Base-by-base conservation (phyloP, 1,140 invertebrate species). In the Halictus rubicundus region DNA sequence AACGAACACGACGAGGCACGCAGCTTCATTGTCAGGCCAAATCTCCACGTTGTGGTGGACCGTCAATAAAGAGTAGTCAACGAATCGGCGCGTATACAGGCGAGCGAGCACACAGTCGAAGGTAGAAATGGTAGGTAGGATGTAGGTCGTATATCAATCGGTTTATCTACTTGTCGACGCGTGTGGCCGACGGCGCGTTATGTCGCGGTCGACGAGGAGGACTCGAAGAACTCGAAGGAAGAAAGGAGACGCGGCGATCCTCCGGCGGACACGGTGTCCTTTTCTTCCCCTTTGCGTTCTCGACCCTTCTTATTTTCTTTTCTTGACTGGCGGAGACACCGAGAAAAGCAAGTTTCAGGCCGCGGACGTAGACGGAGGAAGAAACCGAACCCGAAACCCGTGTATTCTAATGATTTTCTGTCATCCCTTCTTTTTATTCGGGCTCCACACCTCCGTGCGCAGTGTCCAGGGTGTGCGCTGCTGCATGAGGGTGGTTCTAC, bases 111-210 rank as follows among this genome's bases (percentile, higher is more conserved):
- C 37, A 57, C 81, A 61, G n/a, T 37, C 72, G 75, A 70, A 78
- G 78, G 75, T 80, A 82, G 81, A 65, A 39, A 69, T 69, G 81
- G 78, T 85, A 89, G 82, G 83, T 88, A 88, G 87, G 87, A 88
- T 86, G 87, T 88, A 89, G 90, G 88, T 90, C 92, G 88, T 92
- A 92, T 91, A 92, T 93, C 92, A 92, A 92, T 93, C 91, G 92
- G 89, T 93, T 93, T 93, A 92, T 92, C 91, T 93, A 91, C 91
- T 91, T 90, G 91, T 91, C 91, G 89, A 92, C 92, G 91, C 91
- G 92, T 93, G 92, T 93, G 92, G 92, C 91, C 92, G 90, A 72
- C 81, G 79, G 70, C 75, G 75, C 74, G 83, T 85, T 82, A 82
- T 85, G 84, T 86, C 84, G 84, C 84, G 74, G 80, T 78, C 66